These are phyloP conservation scores for Xenentodon cancila DNA, from an alignment of 2,797 vertebrate species.

Conservation along the genomic window DNA sequence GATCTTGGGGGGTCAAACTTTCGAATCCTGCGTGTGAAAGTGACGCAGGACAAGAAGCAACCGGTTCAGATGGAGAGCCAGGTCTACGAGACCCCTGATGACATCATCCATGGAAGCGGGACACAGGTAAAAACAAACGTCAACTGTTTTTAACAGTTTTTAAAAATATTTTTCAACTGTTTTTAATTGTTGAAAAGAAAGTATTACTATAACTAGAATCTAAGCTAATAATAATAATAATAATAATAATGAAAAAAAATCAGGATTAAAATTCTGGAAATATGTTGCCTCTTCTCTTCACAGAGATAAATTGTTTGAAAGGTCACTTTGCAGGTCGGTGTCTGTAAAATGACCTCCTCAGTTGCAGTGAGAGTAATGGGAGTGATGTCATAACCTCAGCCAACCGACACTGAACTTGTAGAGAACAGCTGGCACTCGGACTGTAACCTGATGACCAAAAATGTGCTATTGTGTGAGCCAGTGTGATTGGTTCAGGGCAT, in stretches of 20 bases:
- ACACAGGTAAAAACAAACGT: constrained; percentile 81
- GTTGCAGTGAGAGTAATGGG: not conserved
- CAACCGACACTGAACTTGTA: constrained; percentile 36
- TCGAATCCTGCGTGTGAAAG: constrained; percentile 94
- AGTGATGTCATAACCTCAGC: constrained; percentile 3
- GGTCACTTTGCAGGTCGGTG: not conserved
- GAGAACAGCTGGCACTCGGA: constrained; percentile 57
- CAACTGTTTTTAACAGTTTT: not conserved
- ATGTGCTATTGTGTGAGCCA: constrained; percentile 12
- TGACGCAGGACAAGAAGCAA: constrained; percentile 94
- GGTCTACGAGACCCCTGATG: constrained; percentile 93
- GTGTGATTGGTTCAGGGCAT: constrained; percentile 24
- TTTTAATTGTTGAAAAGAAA: too few species aligned
- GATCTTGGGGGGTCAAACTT: constrained; percentile 96
- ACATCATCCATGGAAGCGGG: constrained; percentile 93
- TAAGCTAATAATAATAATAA: too few species aligned
- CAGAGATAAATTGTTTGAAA: too few species aligned
- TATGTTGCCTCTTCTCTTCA: too few species aligned
- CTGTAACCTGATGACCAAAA: constrained; percentile 62
- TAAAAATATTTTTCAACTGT: too few species aligned
- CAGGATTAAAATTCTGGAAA: too few species aligned
- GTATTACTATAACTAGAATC: too few species aligned
- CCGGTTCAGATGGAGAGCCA: constrained; percentile 96
- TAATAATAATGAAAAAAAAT: too few species aligned
- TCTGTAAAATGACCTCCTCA: constrained; percentile 31